Conservation (phyloP, 2,888 invertebrate genomes). For the Adelphocoris suturalis region DNA sequence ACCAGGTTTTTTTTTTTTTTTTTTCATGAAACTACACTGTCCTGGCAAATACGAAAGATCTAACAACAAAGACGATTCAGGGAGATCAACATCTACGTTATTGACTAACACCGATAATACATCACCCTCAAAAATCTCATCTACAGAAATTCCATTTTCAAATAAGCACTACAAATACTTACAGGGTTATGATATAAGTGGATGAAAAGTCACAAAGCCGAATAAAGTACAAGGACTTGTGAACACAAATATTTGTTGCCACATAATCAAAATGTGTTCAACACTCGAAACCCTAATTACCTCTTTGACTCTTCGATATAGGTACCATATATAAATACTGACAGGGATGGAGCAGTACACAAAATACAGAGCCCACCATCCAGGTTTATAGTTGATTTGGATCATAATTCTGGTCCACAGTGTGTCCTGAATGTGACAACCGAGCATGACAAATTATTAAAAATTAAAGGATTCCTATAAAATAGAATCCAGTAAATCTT, state of each 20-base stretch:
- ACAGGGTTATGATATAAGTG: no score
- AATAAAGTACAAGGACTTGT: no score
- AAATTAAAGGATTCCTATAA: background rate
- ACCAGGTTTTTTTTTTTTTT: no score
- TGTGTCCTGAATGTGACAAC: conserved; percentile 80
- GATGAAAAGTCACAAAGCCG: no score
- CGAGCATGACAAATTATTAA: conserved; percentile 58
- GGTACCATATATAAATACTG: conserved; percentile 84
- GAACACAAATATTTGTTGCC: no score
- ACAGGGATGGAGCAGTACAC: conserved; percentile 88
- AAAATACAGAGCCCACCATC: conserved; percentile 90
- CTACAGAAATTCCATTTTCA: no score
- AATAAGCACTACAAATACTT: no score
- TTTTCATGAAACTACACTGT: background rate
- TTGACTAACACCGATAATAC: no score
- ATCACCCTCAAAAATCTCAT: no score
- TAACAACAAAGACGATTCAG: no score
- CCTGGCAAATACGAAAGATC: background rate
- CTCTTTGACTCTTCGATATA: conserved; percentile 85
- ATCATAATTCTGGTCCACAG: conserved; percentile 87
- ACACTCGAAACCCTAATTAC: conserved; percentile 79
- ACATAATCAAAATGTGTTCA: background rate
- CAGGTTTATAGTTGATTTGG: conserved; percentile 88
- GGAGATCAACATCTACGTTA: no score
- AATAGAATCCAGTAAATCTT: no score